phyloP scores from a whole-genome alignment of 2,888 invertebrate genomes.

The Lingula anatina region DNA sequence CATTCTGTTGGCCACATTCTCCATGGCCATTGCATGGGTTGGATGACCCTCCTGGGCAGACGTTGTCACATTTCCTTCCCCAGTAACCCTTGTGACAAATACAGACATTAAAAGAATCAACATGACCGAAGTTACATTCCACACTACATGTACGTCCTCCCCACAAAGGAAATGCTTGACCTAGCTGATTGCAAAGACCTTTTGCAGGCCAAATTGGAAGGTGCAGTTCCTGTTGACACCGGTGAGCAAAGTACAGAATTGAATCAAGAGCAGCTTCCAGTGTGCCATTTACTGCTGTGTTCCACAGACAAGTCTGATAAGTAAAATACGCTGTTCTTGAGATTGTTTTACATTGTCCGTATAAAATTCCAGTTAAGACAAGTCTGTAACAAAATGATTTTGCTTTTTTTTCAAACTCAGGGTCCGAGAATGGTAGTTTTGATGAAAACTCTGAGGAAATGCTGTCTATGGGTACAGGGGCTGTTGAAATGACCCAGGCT shows the following conservation, averaged over 20 bases:
- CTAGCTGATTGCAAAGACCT: constrained; percentile 14
- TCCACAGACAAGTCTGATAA: too few relatives aligned
- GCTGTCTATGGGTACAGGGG: too few relatives aligned
- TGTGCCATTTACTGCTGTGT: too few relatives aligned
- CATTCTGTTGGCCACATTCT: constrained; percentile 19
- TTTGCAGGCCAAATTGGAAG: constrained; percentile 17
- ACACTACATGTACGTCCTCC: constrained; percentile 8
- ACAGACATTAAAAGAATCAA: constrained; percentile 3
- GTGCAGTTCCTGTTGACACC: constrained; percentile 17
- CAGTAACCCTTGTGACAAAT: constrained; percentile 13
- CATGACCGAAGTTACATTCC: constrained; percentile 9
- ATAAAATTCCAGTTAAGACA: too few relatives aligned
- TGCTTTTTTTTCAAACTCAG: too few relatives aligned
- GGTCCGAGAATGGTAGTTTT: too few relatives aligned
- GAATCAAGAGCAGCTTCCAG: constrained; percentile 11
- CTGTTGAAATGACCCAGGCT: too few relatives aligned
- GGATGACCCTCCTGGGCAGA: constrained; percentile 22
- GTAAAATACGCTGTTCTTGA: too few relatives aligned
- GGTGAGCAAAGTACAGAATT: constrained; percentile 17
- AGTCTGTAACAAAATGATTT: too few relatives aligned
- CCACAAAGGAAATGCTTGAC: constrained; percentile 4
- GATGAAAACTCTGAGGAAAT: too few relatives aligned
- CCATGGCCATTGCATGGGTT: constrained; percentile 25
- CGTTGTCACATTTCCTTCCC: constrained; percentile 17
- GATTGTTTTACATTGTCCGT: too few relatives aligned